A percentile compares a stretch with the other conserved stretches of the same genome.
Evolutionary conservation across 1,140 invertebrate species (phyloP).

Genomic region (Diprion similis): DNA sequence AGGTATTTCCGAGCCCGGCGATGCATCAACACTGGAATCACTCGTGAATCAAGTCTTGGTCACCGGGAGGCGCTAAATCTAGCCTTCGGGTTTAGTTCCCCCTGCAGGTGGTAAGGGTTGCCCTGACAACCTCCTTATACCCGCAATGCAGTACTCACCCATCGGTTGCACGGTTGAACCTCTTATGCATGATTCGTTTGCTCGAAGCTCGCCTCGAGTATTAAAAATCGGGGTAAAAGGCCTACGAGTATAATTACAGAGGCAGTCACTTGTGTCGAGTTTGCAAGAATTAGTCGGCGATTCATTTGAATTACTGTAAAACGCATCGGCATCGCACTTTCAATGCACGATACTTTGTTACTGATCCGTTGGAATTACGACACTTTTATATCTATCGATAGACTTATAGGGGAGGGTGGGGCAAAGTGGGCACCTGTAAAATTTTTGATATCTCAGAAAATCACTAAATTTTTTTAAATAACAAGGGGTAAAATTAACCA

Average conservation of each 20-base stretch:
- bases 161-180: constrained; percentile 11
- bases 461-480: no score
- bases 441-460: no score
- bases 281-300: not conserved
- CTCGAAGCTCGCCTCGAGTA: constrained; percentile 7
- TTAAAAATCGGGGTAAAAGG: not conserved
- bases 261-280: no score
- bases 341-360: no score
- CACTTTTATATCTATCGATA: no score
- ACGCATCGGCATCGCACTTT: no score
- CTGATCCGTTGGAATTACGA: no score
- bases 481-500: no score
- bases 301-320: no score
- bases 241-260: not conserved
- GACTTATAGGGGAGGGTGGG: no score
- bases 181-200: constrained; percentile 15
- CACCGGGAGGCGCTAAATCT: not conserved
- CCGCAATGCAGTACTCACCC: constrained; percentile 53
- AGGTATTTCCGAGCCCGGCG: not conserved
- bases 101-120: constrained; percentile 43
- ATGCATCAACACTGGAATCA: not conserved
- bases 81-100: not conserved
- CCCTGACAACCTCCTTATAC: constrained; percentile 60
- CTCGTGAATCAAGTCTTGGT: not conserved
- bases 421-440: no score